Evolutionary conservation across 1,140 invertebrate genomes (phyloP), one percentile per base, ranked within the genome.

Genomic region (Onthophagus taurus): DNA sequence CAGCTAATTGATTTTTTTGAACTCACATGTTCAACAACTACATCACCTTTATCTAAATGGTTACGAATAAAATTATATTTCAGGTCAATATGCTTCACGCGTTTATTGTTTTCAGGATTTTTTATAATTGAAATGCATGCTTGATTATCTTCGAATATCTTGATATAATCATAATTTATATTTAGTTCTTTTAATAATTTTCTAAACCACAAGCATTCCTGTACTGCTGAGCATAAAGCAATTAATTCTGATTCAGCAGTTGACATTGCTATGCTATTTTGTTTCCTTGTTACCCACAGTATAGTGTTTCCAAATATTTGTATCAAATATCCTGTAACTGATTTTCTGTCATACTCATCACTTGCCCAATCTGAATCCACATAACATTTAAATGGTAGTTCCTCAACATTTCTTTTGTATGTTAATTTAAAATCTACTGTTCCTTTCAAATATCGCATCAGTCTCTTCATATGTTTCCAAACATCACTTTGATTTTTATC

Each of bases 161-260:
- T 41, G 7, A 50, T 41, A 16, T 35, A 20, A 8, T 38, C 16
- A 13, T 30, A 9, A 29, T 42, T 36, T 19, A 24, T 8, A 43
- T 49, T 47, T n/a, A 66, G 31, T 38, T 59, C 49, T 19, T 19
- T 20, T 16, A 63, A 41, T n/a, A 61, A 18, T 33, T 52, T 53
- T 33, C 42, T 44, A 3, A 60, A 18, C 58, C 59, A 63, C 8
- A 53, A 18, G 11, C 44, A 45, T 34, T 54, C 45, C 6, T 31
- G 42, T 30, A 51, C 47, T 18, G 51, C 48, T 20, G 16, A 19
- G 21, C 37, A 43, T 11, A 53, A 33, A 34, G 51, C 39, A 12
- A 56, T 42, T 29, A 54, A 55, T 29, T 57, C 58, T 76, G 80
- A 60, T 81, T 83, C 52, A 72, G 51, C 51, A n/a, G 31, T 41